Evolutionary conservation across 2,797 vertebrate species (phyloP).

Genomic region (Tragelaphus oryx): DNA sequence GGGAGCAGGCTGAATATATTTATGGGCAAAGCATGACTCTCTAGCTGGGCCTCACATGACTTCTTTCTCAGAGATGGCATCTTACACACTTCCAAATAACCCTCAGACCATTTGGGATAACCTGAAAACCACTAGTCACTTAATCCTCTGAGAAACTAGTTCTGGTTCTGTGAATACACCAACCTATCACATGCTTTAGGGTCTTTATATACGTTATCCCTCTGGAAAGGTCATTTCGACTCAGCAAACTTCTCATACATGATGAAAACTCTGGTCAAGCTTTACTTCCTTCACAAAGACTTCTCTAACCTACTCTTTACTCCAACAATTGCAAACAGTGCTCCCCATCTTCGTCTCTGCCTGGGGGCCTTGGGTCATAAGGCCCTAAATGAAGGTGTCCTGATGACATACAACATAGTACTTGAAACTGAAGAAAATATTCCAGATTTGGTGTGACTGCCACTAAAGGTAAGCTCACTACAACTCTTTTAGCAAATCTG

Average conservation of each 20-base stretch:
- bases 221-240: not conserved
- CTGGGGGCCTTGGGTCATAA: too few relatives aligned
- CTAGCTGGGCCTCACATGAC: not conserved
- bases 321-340: not conserved
- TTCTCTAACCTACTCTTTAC: not conserved
- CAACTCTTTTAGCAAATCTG: not conserved
- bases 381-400: not conserved
- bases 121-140: not conserved
- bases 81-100: not conserved
- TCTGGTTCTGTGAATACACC: not conserved
- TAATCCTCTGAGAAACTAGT: not conserved
- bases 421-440: not conserved
- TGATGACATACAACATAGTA: not conserved
- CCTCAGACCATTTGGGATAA: not conserved
- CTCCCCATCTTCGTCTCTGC: not conserved
- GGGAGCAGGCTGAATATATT: not conserved
- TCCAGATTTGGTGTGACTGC: not conserved
- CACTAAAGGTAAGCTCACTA: not conserved
- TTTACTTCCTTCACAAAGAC: not conserved
- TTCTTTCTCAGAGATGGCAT: not conserved
- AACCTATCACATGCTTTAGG: not conserved
- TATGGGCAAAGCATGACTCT: not conserved
- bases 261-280: not conserved
- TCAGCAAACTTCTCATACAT: not conserved
- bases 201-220: not conserved